A percentile compares a stretch with the other conserved stretches of the same genome.
phyloP scores from a whole-genome alignment of 2,797 vertebrate genomes.

The Gallirallus australis region DNA sequence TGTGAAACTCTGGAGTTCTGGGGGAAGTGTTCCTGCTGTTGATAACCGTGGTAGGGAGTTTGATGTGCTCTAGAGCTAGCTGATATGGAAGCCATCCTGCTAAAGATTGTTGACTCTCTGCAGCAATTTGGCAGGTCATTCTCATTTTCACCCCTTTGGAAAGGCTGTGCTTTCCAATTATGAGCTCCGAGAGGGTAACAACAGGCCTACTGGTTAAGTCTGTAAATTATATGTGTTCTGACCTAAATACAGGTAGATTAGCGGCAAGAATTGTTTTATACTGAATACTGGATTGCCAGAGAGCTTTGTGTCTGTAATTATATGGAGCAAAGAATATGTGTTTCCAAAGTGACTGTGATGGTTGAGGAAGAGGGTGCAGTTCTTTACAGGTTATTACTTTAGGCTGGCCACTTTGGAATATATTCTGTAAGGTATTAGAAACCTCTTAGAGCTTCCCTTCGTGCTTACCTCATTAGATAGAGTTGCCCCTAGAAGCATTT shows the following conservation, averaged over 20 bases:
- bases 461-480: neutral
- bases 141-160: neutral
- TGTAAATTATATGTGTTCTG: neutral
- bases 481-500: neutral
- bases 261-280: neutral
- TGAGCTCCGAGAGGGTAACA: neutral
- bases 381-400: neutral
- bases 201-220: neutral
- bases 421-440: neutral
- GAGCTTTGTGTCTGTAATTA: neutral
- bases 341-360: neutral
- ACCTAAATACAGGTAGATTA: neutral
- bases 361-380: neutral
- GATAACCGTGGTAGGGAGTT: rapidly evolving
- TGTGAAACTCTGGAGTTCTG: neutral
- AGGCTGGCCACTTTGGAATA: neutral
- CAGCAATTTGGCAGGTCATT: neutral
- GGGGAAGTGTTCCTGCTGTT: neutral
- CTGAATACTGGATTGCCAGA: neutral
- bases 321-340: neutral
- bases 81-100: neutral
- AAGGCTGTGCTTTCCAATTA: neutral
- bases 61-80: neutral
- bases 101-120: neutral
- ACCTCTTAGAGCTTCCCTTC: neutral